Evolutionary conservation across 2,113 vertebrate genomes (phyloP).

Genomic region (Eptesicus fuscus): DNA sequence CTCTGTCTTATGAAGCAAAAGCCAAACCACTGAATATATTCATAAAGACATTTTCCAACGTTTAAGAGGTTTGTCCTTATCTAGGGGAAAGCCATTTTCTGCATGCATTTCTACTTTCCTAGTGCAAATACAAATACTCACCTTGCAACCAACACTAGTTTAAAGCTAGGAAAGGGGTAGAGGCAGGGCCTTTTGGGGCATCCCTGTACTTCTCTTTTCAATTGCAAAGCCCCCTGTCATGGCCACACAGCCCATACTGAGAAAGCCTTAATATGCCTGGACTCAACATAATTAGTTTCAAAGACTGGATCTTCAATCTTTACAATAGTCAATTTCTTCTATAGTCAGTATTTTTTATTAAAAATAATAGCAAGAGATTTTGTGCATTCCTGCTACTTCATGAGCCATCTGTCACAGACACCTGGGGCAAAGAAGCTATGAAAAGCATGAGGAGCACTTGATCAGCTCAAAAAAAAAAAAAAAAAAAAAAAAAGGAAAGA

Average conservation of each 20-base stretch:
- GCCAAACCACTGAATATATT: neutral
- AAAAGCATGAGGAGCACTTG: neutral
- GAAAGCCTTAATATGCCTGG: neutral
- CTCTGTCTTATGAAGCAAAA: neutral
- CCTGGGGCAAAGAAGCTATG: conserved; percentile 24
- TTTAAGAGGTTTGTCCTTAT: neutral
- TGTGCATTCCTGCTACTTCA: neutral
- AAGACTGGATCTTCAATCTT: neutral
- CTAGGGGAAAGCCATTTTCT: neutral
- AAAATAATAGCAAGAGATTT: conserved; percentile 45
- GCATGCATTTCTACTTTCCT: neutral
- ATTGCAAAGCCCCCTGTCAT: neutral
- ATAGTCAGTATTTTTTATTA: neutral
- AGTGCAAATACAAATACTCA: neutral
- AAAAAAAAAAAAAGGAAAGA: neutral
- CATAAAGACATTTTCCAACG: neutral
- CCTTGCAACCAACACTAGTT: neutral
- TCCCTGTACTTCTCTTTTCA: neutral
- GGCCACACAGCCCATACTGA: neutral
- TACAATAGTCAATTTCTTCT: conserved; percentile 39
- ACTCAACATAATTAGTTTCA: conserved; percentile 30
- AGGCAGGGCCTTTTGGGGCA: too few species aligned
- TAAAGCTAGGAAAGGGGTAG: neutral
- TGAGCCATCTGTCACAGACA: conserved; percentile 48
- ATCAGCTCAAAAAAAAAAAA: neutral